Evolutionary conservation across 1,140 invertebrate genomes (phyloP).

Genomic region (Dinoponera quadriceps): DNA sequence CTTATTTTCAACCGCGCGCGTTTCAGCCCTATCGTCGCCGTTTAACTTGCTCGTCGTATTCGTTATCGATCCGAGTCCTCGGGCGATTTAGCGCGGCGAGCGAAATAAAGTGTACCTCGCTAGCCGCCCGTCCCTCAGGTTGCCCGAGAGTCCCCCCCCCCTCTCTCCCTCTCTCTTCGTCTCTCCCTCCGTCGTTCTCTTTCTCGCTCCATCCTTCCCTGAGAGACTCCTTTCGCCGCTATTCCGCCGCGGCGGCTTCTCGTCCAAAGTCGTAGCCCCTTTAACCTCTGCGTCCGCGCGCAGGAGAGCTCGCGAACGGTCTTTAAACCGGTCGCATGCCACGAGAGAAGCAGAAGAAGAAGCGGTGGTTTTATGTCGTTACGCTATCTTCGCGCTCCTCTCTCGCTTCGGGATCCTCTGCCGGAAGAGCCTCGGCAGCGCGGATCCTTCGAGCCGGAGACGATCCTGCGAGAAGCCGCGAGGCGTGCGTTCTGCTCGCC

Average conservation of each 20-base stretch:
- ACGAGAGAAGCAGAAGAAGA: constrained; percentile 46
- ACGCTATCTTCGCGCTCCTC: constrained; percentile 33
- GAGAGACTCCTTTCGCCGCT: constrained; percentile 45
- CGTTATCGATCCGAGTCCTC: constrained; percentile 9
- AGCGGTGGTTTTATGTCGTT: constrained; percentile 59
- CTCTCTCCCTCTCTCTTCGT: constrained; percentile 8
- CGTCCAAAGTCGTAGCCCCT: constrained; percentile 58
- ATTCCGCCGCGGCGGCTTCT: constrained; percentile 31
- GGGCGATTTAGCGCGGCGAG: not conserved
- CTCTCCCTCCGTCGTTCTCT: constrained; percentile 1
- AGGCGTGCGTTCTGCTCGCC: not conserved
- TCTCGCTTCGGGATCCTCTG: constrained; percentile 14
- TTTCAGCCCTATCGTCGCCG: not conserved
- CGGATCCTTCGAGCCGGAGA: not conserved
- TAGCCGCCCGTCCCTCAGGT: constrained; percentile 10
- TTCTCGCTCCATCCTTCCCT: constrained; percentile 5
- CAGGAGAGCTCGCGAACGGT: constrained; percentile 43
- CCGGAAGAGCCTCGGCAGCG: constrained; percentile 42
- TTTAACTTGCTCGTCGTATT: constrained; percentile 12
- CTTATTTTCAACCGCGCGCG: constrained; percentile 4
- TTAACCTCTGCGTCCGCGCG: constrained; percentile 59
- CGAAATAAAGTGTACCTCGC: constrained; percentile 36
- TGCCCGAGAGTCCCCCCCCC: not conserved
- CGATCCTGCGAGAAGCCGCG: not conserved
- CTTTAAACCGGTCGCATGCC: constrained; percentile 65